phyloP scores from a whole-genome alignment of 2,888 invertebrate genomes.

The Ptychoptera albimana region DNA sequence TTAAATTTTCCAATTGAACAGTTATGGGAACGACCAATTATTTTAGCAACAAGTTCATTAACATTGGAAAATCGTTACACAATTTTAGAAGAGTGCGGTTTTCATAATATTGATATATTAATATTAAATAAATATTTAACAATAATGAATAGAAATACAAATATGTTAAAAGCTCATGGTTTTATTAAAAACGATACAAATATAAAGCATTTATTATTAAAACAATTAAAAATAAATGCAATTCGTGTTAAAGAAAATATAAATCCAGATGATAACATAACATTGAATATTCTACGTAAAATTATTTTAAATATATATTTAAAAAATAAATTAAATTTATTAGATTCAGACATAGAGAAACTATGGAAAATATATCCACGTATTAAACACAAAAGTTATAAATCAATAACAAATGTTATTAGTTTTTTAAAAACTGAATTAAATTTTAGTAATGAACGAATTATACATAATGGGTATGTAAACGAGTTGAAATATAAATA shows the following conservation, averaged over 20 bases:
- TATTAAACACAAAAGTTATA: conserved; percentile 31
- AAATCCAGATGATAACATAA: conserved; percentile 14
- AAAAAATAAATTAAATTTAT: conserved; percentile 27
- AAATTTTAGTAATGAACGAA: conserved; percentile 34
- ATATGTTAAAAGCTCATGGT: conserved; percentile 25
- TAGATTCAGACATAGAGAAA: conserved; percentile 21
- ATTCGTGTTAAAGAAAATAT: not conserved
- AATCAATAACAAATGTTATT: conserved; percentile 36
- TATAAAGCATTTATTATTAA: conserved; percentile 15
- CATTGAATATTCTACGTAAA: conserved; percentile 21
- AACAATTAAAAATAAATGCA: no score
- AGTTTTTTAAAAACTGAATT: conserved; percentile 37
- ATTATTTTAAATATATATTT: conserved; percentile 24
- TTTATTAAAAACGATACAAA: conserved; percentile 26
- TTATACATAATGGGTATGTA: conserved; percentile 39
- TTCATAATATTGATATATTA: conserved; percentile 26
- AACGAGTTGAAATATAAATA: no score
- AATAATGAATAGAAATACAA: conserved; percentile 22
- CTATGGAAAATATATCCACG: conserved; percentile 24
- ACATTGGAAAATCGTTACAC: conserved; percentile 43
- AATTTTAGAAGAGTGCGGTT: conserved; percentile 44
- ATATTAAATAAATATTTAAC: conserved; percentile 28
- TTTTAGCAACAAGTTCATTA: conserved; percentile 39
- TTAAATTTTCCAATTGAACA: conserved; percentile 33
- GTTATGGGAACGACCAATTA: conserved; percentile 36